Percentiles rank a stretch among this genome's conserved stretches.
Conservation (phyloP, 2,888 invertebrate species). For the Dendrolimus pini region DNA sequence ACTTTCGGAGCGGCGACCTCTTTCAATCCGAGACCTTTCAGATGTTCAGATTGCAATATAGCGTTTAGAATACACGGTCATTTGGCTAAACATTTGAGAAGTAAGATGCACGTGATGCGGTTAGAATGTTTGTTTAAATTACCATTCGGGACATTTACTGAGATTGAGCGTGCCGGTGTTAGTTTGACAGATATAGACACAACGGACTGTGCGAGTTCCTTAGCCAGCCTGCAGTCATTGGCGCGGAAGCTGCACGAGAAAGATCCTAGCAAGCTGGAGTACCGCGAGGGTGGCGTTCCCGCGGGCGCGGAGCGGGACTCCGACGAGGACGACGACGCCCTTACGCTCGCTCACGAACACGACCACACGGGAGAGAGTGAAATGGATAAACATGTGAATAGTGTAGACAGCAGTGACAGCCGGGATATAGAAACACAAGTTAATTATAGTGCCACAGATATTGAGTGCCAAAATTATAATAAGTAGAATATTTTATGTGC, state of each 20-base stretch:
- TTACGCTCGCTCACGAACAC: slow-evolving; percentile 11
- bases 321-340: slow-evolving; percentile 68
- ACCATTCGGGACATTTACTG: slow-evolving; percentile 95
- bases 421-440: slow-evolving; percentile 60
- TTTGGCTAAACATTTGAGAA: slow-evolving; percentile 96
- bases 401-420: slow-evolving; percentile 47
- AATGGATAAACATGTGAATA: slow-evolving; percentile 66
- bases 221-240: slow-evolving; percentile 89
- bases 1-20: slow-evolving; percentile 90
- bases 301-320: slow-evolving; percentile 56
- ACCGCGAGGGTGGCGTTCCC: slow-evolving; percentile 70
- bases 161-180: slow-evolving; percentile 92
- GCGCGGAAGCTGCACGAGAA: slow-evolving; percentile 89
- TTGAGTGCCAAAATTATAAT: slow-evolving; percentile 80
- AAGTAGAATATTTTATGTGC: slow-evolving; percentile 73
- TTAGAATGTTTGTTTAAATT: slow-evolving; percentile 94
- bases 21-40: slow-evolving; percentile 96
- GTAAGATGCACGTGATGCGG: slow-evolving; percentile 97
- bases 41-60: slow-evolving; percentile 96
- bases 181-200: slow-evolving; percentile 97
- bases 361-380: slow-evolving; percentile 61
- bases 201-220: slow-evolving; percentile 95
- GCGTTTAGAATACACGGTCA: slow-evolving; percentile 98
- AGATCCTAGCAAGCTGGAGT: slow-evolving; percentile 86
- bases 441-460: slow-evolving; percentile 78